Evolutionary conservation across 2,797 vertebrate species (phyloP), one percentile per base, ranked within the genome.

Genomic region (Acipenser transmontanus): DNA sequence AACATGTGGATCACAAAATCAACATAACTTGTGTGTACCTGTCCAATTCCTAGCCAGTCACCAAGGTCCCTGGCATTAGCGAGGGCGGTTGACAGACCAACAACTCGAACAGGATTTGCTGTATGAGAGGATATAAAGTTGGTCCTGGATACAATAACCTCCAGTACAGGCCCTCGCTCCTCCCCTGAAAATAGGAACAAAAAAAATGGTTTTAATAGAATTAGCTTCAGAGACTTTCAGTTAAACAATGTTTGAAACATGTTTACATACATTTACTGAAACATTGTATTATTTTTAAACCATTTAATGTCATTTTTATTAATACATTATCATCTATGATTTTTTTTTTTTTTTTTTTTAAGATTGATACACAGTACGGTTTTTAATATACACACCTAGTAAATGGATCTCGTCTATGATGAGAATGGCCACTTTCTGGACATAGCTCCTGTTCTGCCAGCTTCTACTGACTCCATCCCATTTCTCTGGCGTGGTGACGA

Each of bases 61-160:
- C 96, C 97, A 17, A 99, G 92, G 81, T 99, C 97, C 70, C 94
- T 92, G 61, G 97, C 96, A 65, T 99, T 99, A 78, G 97, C 97
- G 77, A 99, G 85, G n/a, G 97, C 97, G 1, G 96, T 98, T 71
- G 96, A 99, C 8, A 99, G 88, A 56, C 97, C 97, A 50, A 99
- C 94, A 11, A 99, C 89, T 64, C 97, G 86, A 56, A 99, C 94
- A 3, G 80, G 74, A 68, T 85, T 95, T 11, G 93, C 91, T 2
- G 97, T 99, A 81, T 99, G 96, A 7, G 97, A 99, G 2, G 97
- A 99, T 84, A 99, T 99, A 77, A 99, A 99, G 86, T 97, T 99
- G 63, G 97, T 98, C 77, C 97, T 92, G 76, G 97, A 99, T 62
- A 99, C 97, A 47, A 99, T 98, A 67, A 99, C 97, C 81, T 99